These are phyloP conservation scores for Drosophila ercepeae DNA, from an alignment of 1,140 invertebrate genomes.

Conservation along the genomic window DNA sequence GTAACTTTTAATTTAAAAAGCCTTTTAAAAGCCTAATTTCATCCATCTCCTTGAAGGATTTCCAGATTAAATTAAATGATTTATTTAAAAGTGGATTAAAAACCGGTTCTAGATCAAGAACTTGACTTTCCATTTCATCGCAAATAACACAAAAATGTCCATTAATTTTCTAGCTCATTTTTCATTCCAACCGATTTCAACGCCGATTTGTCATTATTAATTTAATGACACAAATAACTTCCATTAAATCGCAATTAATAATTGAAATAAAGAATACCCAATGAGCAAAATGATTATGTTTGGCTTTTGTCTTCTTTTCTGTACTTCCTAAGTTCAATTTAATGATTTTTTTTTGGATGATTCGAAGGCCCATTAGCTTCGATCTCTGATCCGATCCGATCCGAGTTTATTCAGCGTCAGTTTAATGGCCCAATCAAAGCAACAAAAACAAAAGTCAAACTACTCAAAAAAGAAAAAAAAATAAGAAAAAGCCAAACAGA, in stretches of 20 bases:
- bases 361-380: background rate
- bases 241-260: constrained; percentile 14
- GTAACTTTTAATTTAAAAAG: too few relatives aligned
- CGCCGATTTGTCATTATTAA: background rate
- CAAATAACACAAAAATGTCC: too few relatives aligned
- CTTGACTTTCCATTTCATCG: background rate
- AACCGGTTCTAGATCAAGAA: too few relatives aligned
- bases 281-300: constrained; percentile 3
- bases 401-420: constrained; percentile 64
- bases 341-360: background rate
- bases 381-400: constrained; percentile 1
- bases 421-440: constrained; percentile 57
- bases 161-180: background rate
- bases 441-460: constrained; percentile 2
- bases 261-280: constrained; percentile 24
- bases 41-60: too few relatives aligned
- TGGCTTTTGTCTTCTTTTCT: constrained; percentile 1
- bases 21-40: too few relatives aligned
- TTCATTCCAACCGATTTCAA: too few relatives aligned
- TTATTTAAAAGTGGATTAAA: too few relatives aligned
- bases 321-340: constrained; percentile 23
- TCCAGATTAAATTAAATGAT: too few relatives aligned
- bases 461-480: background rate
- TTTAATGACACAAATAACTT: background rate
- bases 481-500: constrained; percentile 1